Evolutionary conservation across 2,888 invertebrate genomes (phyloP), one percentile per base, ranked within the genome.

Genomic region (Rhingia rostrata): DNA sequence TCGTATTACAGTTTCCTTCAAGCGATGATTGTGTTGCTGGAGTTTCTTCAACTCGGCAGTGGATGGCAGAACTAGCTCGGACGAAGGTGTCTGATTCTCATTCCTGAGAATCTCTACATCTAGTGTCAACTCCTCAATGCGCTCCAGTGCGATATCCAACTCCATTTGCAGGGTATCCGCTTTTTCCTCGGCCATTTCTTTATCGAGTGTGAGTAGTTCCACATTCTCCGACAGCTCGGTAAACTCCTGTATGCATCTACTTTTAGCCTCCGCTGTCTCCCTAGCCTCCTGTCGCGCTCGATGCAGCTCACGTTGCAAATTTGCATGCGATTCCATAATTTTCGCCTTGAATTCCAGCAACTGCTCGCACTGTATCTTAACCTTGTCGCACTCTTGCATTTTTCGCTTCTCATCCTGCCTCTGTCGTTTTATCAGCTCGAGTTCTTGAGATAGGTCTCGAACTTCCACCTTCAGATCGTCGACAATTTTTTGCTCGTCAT

Each of bases 111-210:
- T 95, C 89, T 97, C 96, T 77, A 97, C 92, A 90, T 99, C 99
- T 30, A 98, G 91, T 0, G 95, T 95, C 9, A 98, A 93, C 89
- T 98, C 98, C 89, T 99, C 98, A 73, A 98, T 93, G 90, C 95
- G 96, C 90, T 99, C 98, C 88, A 96, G 95, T 63, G 96, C 94
- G 86, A 95, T 95, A 73, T 98, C 98, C 86, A 98, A 89, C 91
- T 99, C 99, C 87, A 96, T 92, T 90, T 97, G 97, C 41, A 96
- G 90, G 0, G 95, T 94, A 90, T 96, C 96, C 0, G 95, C 94
- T 89, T 96, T 96, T 89, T 99, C 99, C 90, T 99, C 99, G 0
- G 99, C 99, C 98, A 99, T 99, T 93, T 99, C 99, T 91, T 98
- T 99, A 91, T 99, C 99, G 0, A 99, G 93, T 0, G 99, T 98